Evolutionary conservation across 2,113 vertebrate genomes (phyloP).

Genomic region (Python bivittatus): DNA sequence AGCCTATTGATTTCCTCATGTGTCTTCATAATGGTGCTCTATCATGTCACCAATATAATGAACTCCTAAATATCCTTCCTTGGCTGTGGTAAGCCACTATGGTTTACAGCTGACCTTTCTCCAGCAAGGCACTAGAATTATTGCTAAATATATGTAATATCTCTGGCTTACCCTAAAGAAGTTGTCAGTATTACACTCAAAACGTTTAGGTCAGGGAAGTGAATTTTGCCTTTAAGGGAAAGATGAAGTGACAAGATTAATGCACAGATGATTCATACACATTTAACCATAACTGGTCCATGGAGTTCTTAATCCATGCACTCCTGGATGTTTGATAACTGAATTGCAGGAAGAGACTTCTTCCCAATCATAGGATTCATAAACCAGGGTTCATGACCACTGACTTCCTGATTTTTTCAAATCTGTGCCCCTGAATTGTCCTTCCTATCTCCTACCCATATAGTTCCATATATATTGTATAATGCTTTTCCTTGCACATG

Average conservation of each 20-base stretch:
- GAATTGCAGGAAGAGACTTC: neutral
- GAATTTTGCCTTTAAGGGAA: neutral
- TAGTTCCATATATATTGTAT: neutral
- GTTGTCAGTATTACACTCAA: neutral
- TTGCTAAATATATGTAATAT: neutral
- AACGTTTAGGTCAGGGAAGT: neutral
- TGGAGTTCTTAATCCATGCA: neutral
- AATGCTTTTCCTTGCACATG: neutral
- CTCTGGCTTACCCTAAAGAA: neutral
- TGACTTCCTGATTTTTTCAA: neutral
- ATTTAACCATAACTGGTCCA: neutral
- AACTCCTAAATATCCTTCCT: conserved; percentile 3
- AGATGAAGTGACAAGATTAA: neutral
- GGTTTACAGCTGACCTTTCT: neutral
- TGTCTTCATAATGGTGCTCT: neutral
- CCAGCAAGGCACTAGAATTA: neutral
- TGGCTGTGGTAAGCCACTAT: neutral
- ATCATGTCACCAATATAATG: conserved; percentile 1
- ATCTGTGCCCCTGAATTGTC: neutral
- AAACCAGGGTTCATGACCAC: neutral
- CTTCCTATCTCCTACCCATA: neutral
- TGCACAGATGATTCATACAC: neutral
- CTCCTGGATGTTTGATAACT: neutral
- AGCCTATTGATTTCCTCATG: neutral
- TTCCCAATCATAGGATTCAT: neutral